phyloP scores from a whole-genome alignment of 2,113 vertebrate genomes.

The human region DNA sequence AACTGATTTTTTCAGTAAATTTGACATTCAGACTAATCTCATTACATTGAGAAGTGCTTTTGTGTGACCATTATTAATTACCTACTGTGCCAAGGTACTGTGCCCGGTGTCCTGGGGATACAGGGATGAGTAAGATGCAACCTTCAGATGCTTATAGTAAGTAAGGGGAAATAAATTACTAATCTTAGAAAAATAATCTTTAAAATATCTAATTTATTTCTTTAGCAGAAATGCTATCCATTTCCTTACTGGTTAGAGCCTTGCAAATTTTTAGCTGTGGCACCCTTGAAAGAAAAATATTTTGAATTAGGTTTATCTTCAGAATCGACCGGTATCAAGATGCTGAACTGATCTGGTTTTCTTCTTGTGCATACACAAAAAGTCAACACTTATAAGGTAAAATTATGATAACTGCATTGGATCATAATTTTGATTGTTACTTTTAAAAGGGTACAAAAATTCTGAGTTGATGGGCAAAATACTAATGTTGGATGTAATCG shows the following conservation, averaged over 20 bases:
- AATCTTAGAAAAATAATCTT: neutral
- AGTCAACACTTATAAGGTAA: neutral
- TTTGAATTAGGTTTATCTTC: neutral
- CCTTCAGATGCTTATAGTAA: neutral
- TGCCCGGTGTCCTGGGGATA: neutral
- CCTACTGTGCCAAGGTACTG: neutral
- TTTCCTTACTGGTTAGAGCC: neutral
- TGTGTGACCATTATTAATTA: neutral
- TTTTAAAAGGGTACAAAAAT: constrained; percentile 6
- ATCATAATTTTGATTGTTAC: neutral
- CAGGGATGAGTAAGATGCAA: neutral
- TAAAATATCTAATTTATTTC: neutral
- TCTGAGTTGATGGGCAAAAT: neutral
- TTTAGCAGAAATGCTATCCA: neutral
- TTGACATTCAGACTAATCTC: neutral
- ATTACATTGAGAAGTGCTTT: neutral
- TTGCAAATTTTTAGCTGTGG: neutral
- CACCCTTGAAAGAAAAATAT: neutral
- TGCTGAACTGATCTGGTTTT: neutral
- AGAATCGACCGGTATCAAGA: neutral
- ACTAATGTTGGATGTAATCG: neutral
- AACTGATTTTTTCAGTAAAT: neutral
- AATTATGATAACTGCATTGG: neutral
- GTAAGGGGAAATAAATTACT: neutral
- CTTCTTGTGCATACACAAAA: neutral